phyloP scores from a whole-genome alignment of 2,888 invertebrate genomes.

The Maniola hyperantus region DNA sequence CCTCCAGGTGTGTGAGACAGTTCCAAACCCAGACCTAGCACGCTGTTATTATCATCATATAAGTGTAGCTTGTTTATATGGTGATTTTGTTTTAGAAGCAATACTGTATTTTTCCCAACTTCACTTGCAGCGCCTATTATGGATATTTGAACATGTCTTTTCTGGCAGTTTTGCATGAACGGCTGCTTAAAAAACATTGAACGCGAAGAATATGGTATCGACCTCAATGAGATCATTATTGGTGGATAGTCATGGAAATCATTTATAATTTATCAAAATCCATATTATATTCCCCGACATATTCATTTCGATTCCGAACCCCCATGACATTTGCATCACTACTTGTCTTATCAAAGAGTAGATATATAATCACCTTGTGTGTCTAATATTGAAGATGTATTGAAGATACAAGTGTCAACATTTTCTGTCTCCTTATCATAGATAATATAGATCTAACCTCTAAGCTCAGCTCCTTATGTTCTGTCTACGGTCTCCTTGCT shows the following conservation, averaged over 20 bases:
- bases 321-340: background rate
- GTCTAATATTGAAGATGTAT: too few relatives aligned
- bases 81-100: slow-evolving; percentile 58
- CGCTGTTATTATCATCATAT: slow-evolving; percentile 57
- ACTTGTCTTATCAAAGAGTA: too few relatives aligned
- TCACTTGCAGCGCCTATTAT: slow-evolving; percentile 60
- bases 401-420: too few relatives aligned
- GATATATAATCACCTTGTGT: too few relatives aligned
- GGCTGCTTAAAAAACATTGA: slow-evolving; percentile 4
- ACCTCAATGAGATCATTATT: slow-evolving; percentile 11
- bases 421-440: too few relatives aligned
- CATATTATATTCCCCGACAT: background rate
- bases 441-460: too few relatives aligned
- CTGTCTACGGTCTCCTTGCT: too few relatives aligned
- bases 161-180: slow-evolving; percentile 19
- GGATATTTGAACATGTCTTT: slow-evolving; percentile 55
- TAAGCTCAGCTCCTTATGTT: too few relatives aligned
- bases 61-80: slow-evolving; percentile 54
- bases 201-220: background rate
- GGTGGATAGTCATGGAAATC: background rate
- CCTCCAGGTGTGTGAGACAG: slow-evolving; percentile 56
- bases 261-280: slow-evolving; percentile 5
- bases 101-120: slow-evolving; percentile 57
- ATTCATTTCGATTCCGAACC: too few relatives aligned
- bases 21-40: slow-evolving; percentile 55